Conservation (phyloP, 1,140 invertebrate genomes). For the Ptiloglossa arizonensis region DNA sequence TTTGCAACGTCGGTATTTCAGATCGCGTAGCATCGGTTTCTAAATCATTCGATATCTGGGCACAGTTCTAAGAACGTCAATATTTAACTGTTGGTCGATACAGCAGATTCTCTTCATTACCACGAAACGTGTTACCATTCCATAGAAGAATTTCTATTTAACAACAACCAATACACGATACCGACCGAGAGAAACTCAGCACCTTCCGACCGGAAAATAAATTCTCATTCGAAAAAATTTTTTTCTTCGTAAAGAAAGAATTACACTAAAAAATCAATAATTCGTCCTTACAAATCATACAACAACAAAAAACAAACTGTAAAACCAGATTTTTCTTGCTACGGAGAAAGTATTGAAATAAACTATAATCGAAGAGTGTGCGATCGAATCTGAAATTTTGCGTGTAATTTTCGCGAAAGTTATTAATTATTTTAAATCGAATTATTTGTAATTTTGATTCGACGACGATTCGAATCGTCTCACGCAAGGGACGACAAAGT, state of each 20-base stretch:
- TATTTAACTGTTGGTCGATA: constrained; percentile 35
- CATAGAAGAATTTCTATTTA: background rate
- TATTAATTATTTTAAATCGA: background rate
- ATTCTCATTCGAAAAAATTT: too few relatives aligned
- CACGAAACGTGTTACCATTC: constrained; percentile 10
- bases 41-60: too few relatives aligned
- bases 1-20: too few relatives aligned
- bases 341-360: background rate
- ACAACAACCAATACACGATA: background rate
- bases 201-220: background rate
- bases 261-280: background rate
- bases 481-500: background rate
- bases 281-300: background rate
- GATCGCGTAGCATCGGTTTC: too few relatives aligned
- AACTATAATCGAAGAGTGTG: too few relatives aligned
- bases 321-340: background rate
- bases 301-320: too few relatives aligned
- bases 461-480: background rate
- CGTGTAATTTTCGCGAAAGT: background rate
- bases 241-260: background rate
- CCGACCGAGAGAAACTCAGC: too few relatives aligned
- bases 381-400: background rate
- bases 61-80: background rate
- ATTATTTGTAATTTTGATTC: background rate
- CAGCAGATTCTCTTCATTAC: background rate